Base-by-base conservation (phyloP, 2,797 vertebrate species). In the Staurois parvus region DNA sequence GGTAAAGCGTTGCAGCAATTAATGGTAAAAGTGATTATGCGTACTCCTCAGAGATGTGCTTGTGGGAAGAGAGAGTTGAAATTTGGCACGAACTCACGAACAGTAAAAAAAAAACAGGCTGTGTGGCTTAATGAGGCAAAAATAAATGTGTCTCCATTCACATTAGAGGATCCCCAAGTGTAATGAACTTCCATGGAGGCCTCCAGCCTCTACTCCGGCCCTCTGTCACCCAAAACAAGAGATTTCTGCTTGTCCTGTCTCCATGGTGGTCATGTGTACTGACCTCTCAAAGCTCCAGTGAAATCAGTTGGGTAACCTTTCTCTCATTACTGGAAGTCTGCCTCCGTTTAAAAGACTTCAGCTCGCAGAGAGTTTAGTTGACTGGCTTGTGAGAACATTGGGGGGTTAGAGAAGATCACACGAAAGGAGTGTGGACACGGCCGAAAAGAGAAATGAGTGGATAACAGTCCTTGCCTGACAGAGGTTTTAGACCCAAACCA, bases 271-370 rank as follows among this genome's bases (percentile, higher is more conserved):
- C 30, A 28, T 59, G 15, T 70, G 15, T 52, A 37, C 37, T 66
- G 32, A 42, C 56, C 30, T 75, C 59, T 10, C 29, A 29, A 72
- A 62, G n/a, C 66, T 32, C 32, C 24, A 19, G 32, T 78, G 34
- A 48, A 73, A 79, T 66, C 26, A 6, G 6, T 74, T 79, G 73
- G 34, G 10, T 32, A 29, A 72, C 26, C 68, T 64, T 72, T 29
- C 13, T 17, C 17, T 78, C 21, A 32, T 72, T 77, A 42, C 26
- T 72, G 15, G 3, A 56, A 37, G 52, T 69, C 9, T 29, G n/a
- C 28, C 28, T 68, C 40, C 3, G 13, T 68, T n/a, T 9, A 21
- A 34, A 37, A 7, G 29, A 69, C 30, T 0, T 1, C 3, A 24
- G n/a, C 13, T 19, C 3, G 48, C 2, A 40, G 40, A 40, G 40